Percentiles rank a stretch among this genome's conserved stretches.
Conservation (phyloP, 2,888 invertebrate genomes). For the Mylabris sibirica region DNA sequence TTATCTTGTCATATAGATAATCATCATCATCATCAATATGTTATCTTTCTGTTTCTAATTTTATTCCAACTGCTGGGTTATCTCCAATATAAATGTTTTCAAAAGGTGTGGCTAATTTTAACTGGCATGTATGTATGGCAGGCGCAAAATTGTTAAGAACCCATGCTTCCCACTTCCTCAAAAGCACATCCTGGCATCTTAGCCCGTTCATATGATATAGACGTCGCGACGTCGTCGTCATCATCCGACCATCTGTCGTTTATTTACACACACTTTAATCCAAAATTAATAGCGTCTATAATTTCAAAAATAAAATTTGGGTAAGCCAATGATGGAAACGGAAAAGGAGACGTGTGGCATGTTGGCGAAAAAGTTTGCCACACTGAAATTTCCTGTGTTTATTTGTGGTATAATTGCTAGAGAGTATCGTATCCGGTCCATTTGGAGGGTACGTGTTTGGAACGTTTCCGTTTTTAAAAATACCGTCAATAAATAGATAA, state of each 20-base stretch:
- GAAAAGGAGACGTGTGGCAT: neutral
- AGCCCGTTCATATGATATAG: slow-evolving; percentile 15
- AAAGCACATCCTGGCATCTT: slow-evolving; percentile 34
- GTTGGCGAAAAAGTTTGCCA: slow-evolving; percentile 21
- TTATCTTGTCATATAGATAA: no score
- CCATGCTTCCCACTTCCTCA: slow-evolving; percentile 51
- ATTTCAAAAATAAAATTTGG: slow-evolving; percentile 17
- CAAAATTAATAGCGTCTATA: neutral
- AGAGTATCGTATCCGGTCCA: slow-evolving; percentile 40
- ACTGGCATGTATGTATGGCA: slow-evolving; percentile 34
- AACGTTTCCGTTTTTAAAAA: slow-evolving; percentile 27
- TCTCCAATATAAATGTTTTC: slow-evolving; percentile 3
- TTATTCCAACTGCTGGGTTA: neutral
- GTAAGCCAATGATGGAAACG: slow-evolving; percentile 4
- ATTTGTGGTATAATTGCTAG: slow-evolving; percentile 46
- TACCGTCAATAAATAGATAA: neutral
- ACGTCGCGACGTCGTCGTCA: slow-evolving; percentile 12
- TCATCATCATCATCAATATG: neutral
- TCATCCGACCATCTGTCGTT: slow-evolving; percentile 2
- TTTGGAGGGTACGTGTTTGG: slow-evolving; percentile 19
- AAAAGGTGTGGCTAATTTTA: slow-evolving; percentile 46
- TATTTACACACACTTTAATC: neutral
- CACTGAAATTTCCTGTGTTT: slow-evolving; percentile 46
- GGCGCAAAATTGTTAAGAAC: slow-evolving; percentile 49
- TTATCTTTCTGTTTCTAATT: neutral